A percentile compares a stretch with the other conserved stretches of the same genome.
phyloP scores from a whole-genome alignment of 2,888 invertebrate species.

The Osedax fenrisi region DNA sequence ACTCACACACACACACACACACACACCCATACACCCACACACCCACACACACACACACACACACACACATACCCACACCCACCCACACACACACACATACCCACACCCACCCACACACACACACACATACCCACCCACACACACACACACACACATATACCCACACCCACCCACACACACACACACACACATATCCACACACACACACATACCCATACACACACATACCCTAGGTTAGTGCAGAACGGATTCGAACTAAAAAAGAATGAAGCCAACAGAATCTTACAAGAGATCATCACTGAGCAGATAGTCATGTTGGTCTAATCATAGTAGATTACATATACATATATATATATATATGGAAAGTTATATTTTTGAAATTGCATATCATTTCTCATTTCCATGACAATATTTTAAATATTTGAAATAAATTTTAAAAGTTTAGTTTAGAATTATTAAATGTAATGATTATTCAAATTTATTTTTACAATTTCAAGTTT shows the following conservation, averaged over 20 bases:
- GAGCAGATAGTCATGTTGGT: conserved; percentile 46
- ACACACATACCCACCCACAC: not conserved
- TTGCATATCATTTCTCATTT: no score
- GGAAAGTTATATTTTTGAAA: no score
- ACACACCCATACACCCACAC: not conserved
- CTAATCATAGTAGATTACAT: no score
- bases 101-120: not conserved
- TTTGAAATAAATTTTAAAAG: not conserved
- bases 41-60: not conserved
- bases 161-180: not conserved
- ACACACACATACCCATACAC: not conserved
- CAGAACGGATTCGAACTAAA: conserved; percentile 45
- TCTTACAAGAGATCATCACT: conserved; percentile 44
- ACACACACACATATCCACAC: not conserved
- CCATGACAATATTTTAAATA: no score
- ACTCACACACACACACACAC: not conserved
- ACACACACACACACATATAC: not conserved
- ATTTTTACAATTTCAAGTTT: no score
- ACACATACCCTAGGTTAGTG: conserved; percentile 40
- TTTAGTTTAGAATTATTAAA: no score
- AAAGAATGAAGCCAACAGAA: conserved; percentile 43
- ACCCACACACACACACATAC: not conserved
- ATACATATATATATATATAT: no score
- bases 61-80: not conserved
- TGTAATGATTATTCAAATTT: no score